A percentile compares a stretch with the other conserved stretches of the same genome.
phyloP scores from a whole-genome alignment of 2,797 vertebrate genomes.

The Saguinus oedipus region DNA sequence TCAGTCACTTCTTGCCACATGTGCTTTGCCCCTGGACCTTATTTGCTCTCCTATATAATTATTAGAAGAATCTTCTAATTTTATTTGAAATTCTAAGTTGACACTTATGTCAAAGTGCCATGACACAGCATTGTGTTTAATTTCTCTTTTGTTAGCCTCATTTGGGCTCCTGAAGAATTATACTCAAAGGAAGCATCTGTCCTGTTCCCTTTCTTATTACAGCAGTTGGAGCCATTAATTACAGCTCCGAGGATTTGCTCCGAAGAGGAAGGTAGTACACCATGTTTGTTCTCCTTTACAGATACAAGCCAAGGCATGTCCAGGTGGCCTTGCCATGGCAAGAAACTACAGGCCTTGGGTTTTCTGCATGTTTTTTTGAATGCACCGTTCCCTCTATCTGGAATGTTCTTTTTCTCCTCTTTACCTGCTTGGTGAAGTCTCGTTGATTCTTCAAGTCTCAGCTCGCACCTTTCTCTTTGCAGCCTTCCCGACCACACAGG shows the following conservation, averaged over 20 bases:
- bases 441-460: background rate
- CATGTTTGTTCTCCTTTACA: fast-evolving
- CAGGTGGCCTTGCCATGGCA: fast-evolving
- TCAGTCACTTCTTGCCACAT: slow-evolving; percentile 83
- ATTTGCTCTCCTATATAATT: slow-evolving; percentile 85
- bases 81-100: slow-evolving; percentile 86
- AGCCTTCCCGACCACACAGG: fast-evolving
- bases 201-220: slow-evolving; percentile 59
- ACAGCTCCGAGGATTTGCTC: background rate
- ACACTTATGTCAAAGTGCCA: slow-evolving; percentile 79
- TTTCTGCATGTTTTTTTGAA: background rate
- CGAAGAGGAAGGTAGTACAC: fast-evolving
- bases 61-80: slow-evolving; percentile 86
- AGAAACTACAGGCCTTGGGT: fast-evolving
- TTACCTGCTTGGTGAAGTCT: background rate
- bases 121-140: slow-evolving; percentile 80
- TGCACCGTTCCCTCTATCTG: background rate
- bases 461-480: background rate
- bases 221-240: background rate
- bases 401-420: background rate
- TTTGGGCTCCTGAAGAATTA: slow-evolving; percentile 78
- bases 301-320: fast-evolving
- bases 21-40: slow-evolving; percentile 81
- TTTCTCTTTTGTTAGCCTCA: slow-evolving; percentile 83
- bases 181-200: slow-evolving; percentile 58